phyloP scores from a whole-genome alignment of 2,888 invertebrate genomes.

The Loripinus fragilis region DNA sequence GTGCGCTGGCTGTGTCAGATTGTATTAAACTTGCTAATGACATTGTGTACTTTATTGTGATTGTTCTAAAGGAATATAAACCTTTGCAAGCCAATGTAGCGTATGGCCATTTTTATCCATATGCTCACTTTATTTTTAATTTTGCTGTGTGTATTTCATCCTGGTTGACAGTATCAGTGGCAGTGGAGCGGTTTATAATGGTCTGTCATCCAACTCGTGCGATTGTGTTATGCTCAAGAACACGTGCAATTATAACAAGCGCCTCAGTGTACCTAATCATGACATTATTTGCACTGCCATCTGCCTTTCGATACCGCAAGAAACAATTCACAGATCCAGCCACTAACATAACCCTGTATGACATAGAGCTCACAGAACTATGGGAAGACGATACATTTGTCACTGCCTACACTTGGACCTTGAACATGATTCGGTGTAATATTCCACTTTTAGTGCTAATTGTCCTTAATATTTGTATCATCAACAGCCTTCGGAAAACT shows the following conservation, averaged over 20 bases:
- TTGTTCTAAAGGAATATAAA: slow-evolving; percentile 65
- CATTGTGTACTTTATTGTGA: slow-evolving; percentile 77
- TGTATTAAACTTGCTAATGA: slow-evolving; percentile 79
- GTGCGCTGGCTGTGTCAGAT: slow-evolving; percentile 79
- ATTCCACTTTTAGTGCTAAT: slow-evolving; percentile 73
- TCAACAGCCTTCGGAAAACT: slow-evolving; percentile 67
- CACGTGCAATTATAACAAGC: slow-evolving; percentile 68
- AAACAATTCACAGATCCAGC: slow-evolving; percentile 42
- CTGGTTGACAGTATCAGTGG: slow-evolving; percentile 81
- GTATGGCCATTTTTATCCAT: slow-evolving; percentile 76
- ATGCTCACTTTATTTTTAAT: slow-evolving; percentile 80
- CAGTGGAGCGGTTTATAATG: slow-evolving; percentile 78
- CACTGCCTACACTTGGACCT: slow-evolving; percentile 64
- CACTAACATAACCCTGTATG: slow-evolving; percentile 47
- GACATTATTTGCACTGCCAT: slow-evolving; percentile 71
- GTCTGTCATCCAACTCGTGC: slow-evolving; percentile 79
- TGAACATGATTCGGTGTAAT: slow-evolving; percentile 72
- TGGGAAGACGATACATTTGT: slow-evolving; percentile 66
- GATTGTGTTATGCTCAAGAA: slow-evolving; percentile 69
- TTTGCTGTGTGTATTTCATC: slow-evolving; percentile 77
- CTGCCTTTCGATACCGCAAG: slow-evolving; percentile 67
- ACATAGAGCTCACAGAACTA: slow-evolving; percentile 60
- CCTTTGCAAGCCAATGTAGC: slow-evolving; percentile 60
- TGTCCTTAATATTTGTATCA: slow-evolving; percentile 71
- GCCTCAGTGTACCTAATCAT: slow-evolving; percentile 64